A percentile compares a stretch with the other conserved stretches of the same genome.
Conservation (phyloP, 1,140 invertebrate species). For the Dendroctonus ponderosae region DNA sequence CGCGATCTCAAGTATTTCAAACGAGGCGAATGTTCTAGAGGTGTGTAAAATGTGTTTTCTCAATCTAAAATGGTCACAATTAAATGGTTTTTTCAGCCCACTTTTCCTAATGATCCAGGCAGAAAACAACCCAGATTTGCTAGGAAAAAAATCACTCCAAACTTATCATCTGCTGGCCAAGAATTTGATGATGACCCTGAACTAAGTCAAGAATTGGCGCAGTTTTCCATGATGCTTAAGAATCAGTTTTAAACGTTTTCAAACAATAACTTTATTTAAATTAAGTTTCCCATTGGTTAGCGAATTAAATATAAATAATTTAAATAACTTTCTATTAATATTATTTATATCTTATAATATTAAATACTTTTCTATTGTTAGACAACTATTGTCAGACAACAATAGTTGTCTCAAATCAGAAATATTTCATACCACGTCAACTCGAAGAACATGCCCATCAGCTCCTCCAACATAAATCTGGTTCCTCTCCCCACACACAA, state of each 20-base stretch:
- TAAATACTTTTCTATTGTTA: too few species aligned
- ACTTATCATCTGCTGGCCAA: conserved; percentile 17
- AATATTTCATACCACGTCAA: conserved; percentile 38
- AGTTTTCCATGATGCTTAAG: conserved; percentile 42
- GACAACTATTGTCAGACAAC: too few species aligned
- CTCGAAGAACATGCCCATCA: conserved; percentile 49
- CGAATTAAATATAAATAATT: neutral
- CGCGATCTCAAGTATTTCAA: conserved; percentile 36
- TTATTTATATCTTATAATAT: too few species aligned
- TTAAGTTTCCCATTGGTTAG: too few species aligned
- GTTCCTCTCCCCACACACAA: conserved; percentile 46
- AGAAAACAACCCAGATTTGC: conserved; percentile 23
- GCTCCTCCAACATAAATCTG: conserved; percentile 50
- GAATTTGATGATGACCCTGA: conserved; percentile 50
- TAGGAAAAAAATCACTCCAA: conserved; percentile 3
- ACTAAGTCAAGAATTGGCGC: conserved; percentile 45
- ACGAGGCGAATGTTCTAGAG: conserved; percentile 11
- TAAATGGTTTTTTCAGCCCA: neutral
- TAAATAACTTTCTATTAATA: neutral
- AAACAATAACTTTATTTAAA: too few species aligned
- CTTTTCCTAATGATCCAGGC: conserved; percentile 2
- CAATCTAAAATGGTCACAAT: neutral
- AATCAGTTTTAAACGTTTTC: conserved; percentile 18
- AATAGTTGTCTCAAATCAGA: too few species aligned
- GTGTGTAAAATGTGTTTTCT: neutral